Evolutionary conservation across 2,888 invertebrate species (phyloP), one percentile per base, ranked within the genome.

Genomic region (Himalopsyche tibetana): DNA sequence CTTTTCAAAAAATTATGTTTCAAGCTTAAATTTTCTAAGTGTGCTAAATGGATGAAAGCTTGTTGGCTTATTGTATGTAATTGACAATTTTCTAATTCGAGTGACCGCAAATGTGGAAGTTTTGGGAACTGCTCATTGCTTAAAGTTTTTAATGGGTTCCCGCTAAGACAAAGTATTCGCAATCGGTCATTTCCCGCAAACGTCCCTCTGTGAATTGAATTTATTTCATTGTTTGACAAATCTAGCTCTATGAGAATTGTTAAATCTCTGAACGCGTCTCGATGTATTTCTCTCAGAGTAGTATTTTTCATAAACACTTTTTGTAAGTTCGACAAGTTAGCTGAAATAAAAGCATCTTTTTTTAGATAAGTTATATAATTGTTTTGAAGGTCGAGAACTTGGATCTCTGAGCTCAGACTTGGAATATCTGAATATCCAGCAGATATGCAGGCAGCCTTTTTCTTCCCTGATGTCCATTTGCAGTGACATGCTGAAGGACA

Each of bases 401-500:
- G 90, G 93, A 95, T 91, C 89, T 93, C 93, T 12, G 93, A 91
- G 89, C 92, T 93, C 90, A 93, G 92, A 88, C 92, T 90, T 86
- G 98, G 98, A 84, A 98, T 95, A 88, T 95, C 94, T 89, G 96
- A 96, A 89, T 97, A 94, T 89, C 96, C 96, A 89, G 96, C 95
- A 90, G 96, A 95, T 88, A 95, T 95, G 92, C 98, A 98, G 87
- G 96, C 94, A 85, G 97, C 98, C 79, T 97, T 97, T 91, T 97
- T 97, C 92, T 98, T 98, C 88, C 98, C 98, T 87, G 96, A 96
- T 80, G 96, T 96, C 98, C 98, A 98, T 93, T 97, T 98, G 94
- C 98, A 98, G 90, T 95, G 95, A 91, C 98, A 98, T 90, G 96
- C 95, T 2, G 81, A 36, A 90, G 97, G 96, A 92, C 97, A 98